Base-by-base conservation (phyloP, 2,797 vertebrate genomes). In the Staurois parvus region DNA sequence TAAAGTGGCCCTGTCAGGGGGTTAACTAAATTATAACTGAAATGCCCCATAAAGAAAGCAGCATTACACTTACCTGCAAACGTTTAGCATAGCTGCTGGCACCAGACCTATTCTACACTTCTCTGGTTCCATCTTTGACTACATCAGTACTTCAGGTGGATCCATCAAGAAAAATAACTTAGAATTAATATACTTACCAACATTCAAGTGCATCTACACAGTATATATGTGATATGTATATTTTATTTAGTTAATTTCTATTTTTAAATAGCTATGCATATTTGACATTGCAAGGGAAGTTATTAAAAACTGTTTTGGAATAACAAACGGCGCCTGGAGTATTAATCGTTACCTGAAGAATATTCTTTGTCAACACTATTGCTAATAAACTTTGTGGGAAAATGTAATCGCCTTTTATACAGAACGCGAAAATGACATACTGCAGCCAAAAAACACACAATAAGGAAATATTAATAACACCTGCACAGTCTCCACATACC, bases 231-330 rank as follows among this genome's bases (percentile, higher is more conserved):
- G 19, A 52, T 3, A 4, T 4, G 5, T 3, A 52, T 19, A 52
- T 52, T 52, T 0, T 19, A 52, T 19, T 15, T 19, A 19, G 48
- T 3, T 52, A 3, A 52, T 52, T 17, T 52, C 2, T 64, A 26
- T 64, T 64, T 62, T 24, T 64, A 64, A n/a, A 5, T 66, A 28
- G 1, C 28, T 29, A 28, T 66, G 26, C 26, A 66, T 29, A 66
- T 66, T 15, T 29, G 12, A 66, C 1, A 66, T 66, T 28, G 4
- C 26, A 48, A 89, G 89, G 66, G 88, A 17, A 86, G 87, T 91
- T 93, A 92, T 92, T 94, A 92, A 92, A 92, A 79, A 90, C 80
- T 68, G 76, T 86, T 91, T 84, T 89, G 68, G 34, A 40, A 81
- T 45, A 37, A 59, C 45, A 72, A 81, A 30, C 28, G 34, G 29